Evolutionary conservation across 2,888 invertebrate genomes (phyloP).

Genomic region (Petrophora chlorosata): DNA sequence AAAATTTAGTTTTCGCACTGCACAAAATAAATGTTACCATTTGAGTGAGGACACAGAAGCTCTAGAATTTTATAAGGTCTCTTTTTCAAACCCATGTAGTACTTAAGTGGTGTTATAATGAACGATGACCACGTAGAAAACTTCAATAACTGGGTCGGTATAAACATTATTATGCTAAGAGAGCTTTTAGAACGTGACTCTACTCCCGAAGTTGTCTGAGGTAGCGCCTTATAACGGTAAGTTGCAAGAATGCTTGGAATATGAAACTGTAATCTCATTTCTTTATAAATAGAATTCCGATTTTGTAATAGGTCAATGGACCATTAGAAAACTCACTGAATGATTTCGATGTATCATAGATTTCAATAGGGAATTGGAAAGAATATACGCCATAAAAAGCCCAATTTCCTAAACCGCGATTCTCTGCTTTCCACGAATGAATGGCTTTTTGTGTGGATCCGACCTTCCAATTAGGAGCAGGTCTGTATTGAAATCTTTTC

Average conservation of each 20-base stretch:
- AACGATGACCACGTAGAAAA: conserved; percentile 15
- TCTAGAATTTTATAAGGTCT: no score
- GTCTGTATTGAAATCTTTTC: conserved; percentile 49
- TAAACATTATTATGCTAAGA: conserved; percentile 19
- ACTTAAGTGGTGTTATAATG: neutral
- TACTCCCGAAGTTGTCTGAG: conserved; percentile 8
- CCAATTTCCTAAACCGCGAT: conserved; percentile 42
- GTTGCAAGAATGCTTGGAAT: neutral
- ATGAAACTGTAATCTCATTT: neutral
- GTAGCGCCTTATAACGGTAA: neutral
- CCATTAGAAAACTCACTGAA: neutral
- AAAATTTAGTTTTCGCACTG: no score
- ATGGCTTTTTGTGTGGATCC: conserved; percentile 53
- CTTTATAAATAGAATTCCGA: no score
- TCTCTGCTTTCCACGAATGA: conserved; percentile 50
- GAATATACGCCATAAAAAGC: conserved; percentile 27
- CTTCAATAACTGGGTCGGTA: conserved; percentile 22
- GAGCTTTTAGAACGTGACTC: conserved; percentile 23
- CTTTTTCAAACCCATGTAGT: no score
- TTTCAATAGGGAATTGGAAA: conserved; percentile 8
- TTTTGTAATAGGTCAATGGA: no score
- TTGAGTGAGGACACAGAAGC: no score
- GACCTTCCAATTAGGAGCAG: conserved; percentile 60
- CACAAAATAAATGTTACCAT: no score
- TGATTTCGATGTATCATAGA: neutral